These are phyloP conservation scores for Drosophila setosimentum DNA, from an alignment of 2,888 invertebrate species.

Conservation along the genomic window DNA sequence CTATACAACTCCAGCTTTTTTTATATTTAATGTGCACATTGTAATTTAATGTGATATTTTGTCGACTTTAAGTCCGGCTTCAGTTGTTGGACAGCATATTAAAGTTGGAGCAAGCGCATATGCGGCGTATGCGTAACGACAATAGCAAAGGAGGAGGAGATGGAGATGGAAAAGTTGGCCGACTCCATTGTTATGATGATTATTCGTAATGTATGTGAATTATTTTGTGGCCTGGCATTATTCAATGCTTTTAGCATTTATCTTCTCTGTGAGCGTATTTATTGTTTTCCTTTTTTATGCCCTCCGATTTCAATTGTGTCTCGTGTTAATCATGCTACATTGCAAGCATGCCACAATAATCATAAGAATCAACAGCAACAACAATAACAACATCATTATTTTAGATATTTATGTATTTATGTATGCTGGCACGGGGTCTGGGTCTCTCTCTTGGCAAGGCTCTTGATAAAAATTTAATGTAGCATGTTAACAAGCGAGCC, in stretches of 20 bases:
- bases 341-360: constrained; percentile 69
- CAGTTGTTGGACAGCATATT: constrained; percentile 7
- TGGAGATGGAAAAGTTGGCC: not conserved
- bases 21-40: constrained; percentile 30
- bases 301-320: constrained; percentile 9
- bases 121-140: constrained; percentile 53
- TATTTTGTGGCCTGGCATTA: constrained; percentile 44
- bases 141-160: constrained; percentile 21
- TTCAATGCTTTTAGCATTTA: constrained; percentile 67
- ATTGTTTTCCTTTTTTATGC: constrained; percentile 45
- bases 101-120: constrained; percentile 4
- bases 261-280: constrained; percentile 32
- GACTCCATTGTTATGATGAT: constrained; percentile 67
- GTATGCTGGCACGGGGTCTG: constrained; percentile 27
- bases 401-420: constrained; percentile 75
- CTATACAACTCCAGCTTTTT: not conserved
- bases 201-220: constrained; percentile 66
- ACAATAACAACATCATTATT: constrained; percentile 68
- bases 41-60: constrained; percentile 61
- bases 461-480: constrained; percentile 79
- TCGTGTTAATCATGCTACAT: constrained; percentile 74
- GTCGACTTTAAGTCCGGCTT: constrained; percentile 25
- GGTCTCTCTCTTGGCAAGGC: constrained; percentile 58
- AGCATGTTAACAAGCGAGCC: constrained; percentile 79
- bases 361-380: constrained; percentile 64